phyloP scores from a whole-genome alignment of 2,797 vertebrate species.

The Crocodylus rhombifer region DNA sequence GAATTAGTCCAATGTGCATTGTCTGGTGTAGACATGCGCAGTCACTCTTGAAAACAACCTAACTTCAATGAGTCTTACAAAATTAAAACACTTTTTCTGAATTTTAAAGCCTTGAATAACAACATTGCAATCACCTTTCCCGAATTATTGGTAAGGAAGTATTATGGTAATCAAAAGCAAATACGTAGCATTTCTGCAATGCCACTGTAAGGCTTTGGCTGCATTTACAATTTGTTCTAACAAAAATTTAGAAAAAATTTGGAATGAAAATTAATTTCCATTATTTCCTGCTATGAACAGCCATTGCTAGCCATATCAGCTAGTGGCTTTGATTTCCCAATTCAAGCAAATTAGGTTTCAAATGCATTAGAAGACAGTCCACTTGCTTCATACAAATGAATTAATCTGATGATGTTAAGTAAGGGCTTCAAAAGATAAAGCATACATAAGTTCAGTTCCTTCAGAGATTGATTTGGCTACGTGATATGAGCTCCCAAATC shows the following conservation, averaged over 20 bases:
- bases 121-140: background rate
- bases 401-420: background rate
- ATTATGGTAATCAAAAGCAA: background rate
- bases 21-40: too few species aligned
- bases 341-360: rapidly evolving
- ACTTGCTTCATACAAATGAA: background rate
- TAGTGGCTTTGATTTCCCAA: background rate
- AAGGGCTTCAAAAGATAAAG: background rate
- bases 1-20: too few species aligned
- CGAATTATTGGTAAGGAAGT: too few species aligned
- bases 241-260: background rate
- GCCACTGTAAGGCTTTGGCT: background rate
- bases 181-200: background rate
- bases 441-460: background rate
- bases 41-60: background rate
- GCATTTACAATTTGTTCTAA: background rate
- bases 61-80: background rate
- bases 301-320: background rate
- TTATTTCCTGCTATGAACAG: background rate
- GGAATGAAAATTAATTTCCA: background rate
- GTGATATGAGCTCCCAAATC: background rate
- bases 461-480: background rate
- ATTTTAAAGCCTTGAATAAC: background rate
- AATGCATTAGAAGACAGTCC: background rate
- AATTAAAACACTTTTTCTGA: too few species aligned